phyloP scores from a whole-genome alignment of 1,140 invertebrate genomes.

The Thalassaphorura encarpata region DNA sequence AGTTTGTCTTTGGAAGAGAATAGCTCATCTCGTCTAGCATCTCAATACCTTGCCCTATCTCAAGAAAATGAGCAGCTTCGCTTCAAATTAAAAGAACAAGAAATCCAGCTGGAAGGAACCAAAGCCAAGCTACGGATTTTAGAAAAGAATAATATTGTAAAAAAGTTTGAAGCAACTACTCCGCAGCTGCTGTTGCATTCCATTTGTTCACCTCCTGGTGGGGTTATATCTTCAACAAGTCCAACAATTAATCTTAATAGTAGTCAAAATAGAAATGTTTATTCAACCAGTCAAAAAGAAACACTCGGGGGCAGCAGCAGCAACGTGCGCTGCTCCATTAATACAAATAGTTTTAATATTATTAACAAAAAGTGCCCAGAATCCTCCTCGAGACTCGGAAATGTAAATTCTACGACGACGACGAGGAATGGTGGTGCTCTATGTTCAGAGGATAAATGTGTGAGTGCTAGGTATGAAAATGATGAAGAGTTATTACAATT shows the following conservation, averaged over 20 bases:
- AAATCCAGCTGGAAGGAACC: slow-evolving; percentile 31
- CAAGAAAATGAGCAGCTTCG: slow-evolving; percentile 30
- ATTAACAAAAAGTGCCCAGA: no score
- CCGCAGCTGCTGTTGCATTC: background rate
- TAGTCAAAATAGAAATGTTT: background rate
- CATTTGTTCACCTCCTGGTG: background rate
- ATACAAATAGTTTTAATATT: no score
- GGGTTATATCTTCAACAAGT: no score
- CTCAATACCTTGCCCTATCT: slow-evolving; percentile 19
- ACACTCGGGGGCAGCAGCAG: no score
- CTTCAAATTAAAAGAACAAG: slow-evolving; percentile 28
- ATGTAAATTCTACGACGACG: no score
- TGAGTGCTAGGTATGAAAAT: no score
- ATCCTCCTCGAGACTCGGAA: no score
- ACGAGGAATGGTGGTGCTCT: no score
- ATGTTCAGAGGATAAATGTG: no score
- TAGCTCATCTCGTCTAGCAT: slow-evolving; percentile 11
- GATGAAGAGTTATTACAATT: no score
- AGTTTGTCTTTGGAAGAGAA: slow-evolving; percentile 7
- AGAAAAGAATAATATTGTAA: slow-evolving; percentile 13
- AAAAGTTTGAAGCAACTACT: background rate
- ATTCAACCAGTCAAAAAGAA: no score
- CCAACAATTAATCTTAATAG: background rate
- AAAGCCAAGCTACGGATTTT: slow-evolving; percentile 27
- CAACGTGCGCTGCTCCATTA: no score